phyloP scores from a whole-genome alignment of 2,888 invertebrate genomes.

The Conistra vaccinii region DNA sequence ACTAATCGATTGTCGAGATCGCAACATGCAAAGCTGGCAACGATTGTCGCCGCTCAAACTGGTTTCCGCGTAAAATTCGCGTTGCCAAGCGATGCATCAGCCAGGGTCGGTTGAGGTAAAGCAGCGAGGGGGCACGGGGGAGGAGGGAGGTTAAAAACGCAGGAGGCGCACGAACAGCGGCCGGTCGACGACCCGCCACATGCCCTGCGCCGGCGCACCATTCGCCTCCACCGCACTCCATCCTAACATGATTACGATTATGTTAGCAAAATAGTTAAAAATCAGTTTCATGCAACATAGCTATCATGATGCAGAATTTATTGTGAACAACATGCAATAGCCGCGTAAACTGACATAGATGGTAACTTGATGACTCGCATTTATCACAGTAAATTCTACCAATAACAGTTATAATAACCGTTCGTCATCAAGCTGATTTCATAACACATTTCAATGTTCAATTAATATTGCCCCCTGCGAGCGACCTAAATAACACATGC shows the following conservation, averaged over 20 bases:
- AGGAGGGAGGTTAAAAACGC: slow-evolving; percentile 83
- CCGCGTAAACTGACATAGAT: slow-evolving; percentile 27
- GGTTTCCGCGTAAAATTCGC: slow-evolving; percentile 89
- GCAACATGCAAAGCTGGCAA: slow-evolving; percentile 75
- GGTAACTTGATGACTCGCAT: slow-evolving; percentile 21
- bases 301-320: slow-evolving; percentile 21
- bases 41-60: slow-evolving; percentile 85
- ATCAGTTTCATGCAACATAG: slow-evolving; percentile 33
- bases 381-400: slow-evolving; percentile 31
- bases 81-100: slow-evolving; percentile 89
- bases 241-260: slow-evolving; percentile 84
- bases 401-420: slow-evolving; percentile 27
- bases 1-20: slow-evolving; percentile 72
- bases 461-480: slow-evolving; percentile 78
- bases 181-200: slow-evolving; percentile 89
- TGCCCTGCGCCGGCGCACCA: slow-evolving; percentile 88
- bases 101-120: slow-evolving; percentile 85
- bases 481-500: slow-evolving; percentile 84
- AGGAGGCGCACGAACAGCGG: slow-evolving; percentile 88
- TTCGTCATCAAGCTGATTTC: slow-evolving; percentile 55
- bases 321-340: slow-evolving; percentile 21
- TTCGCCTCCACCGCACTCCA: slow-evolving; percentile 82
- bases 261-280: slow-evolving; percentile 76
- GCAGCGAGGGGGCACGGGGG: slow-evolving; percentile 79
- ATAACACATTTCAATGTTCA: slow-evolving; percentile 70